Conservation (phyloP, 2,797 vertebrate genomes). For the Odontamblyopus rebecca region DNA sequence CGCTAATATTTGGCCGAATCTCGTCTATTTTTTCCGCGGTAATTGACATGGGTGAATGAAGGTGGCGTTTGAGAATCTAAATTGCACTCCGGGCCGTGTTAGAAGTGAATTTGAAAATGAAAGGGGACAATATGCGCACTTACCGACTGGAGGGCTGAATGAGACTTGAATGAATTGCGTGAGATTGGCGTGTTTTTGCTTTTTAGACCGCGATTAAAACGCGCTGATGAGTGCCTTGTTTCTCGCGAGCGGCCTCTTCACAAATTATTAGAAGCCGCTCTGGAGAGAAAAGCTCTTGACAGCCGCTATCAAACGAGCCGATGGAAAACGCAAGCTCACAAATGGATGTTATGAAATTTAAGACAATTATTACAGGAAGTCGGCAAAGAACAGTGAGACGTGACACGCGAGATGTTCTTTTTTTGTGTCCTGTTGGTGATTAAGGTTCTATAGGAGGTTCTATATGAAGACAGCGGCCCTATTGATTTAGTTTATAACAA, state of each 20-base stretch:
- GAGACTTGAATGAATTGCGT: constrained; percentile 1
- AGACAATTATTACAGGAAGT: neutral
- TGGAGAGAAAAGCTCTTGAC: neutral
- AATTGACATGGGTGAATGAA: constrained; percentile 52
- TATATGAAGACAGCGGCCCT: too few relatives aligned
- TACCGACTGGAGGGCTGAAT: neutral
- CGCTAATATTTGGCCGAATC: constrained; percentile 32
- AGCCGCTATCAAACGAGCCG: neutral
- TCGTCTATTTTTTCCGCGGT: constrained; percentile 14
- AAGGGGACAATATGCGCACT: constrained; percentile 3
- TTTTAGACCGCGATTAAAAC: constrained; percentile 6
- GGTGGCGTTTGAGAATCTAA: constrained; percentile 43
- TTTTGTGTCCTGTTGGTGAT: too few relatives aligned
- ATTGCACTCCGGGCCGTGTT: constrained; percentile 38
- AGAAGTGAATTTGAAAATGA: constrained; percentile 16
- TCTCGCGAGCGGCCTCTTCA: neutral
- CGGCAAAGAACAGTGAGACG: neutral
- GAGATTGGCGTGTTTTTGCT: constrained; percentile 12
- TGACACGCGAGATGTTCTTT: too few relatives aligned
- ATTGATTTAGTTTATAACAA: too few relatives aligned
- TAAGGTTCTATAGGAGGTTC: too few relatives aligned
- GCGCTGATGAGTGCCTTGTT: neutral
- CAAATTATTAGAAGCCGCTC: neutral
- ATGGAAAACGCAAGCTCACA: neutral
- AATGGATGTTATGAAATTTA: neutral